Evolutionary conservation across 2,113 vertebrate genomes (phyloP).

Genomic region (Calypte anna): DNA sequence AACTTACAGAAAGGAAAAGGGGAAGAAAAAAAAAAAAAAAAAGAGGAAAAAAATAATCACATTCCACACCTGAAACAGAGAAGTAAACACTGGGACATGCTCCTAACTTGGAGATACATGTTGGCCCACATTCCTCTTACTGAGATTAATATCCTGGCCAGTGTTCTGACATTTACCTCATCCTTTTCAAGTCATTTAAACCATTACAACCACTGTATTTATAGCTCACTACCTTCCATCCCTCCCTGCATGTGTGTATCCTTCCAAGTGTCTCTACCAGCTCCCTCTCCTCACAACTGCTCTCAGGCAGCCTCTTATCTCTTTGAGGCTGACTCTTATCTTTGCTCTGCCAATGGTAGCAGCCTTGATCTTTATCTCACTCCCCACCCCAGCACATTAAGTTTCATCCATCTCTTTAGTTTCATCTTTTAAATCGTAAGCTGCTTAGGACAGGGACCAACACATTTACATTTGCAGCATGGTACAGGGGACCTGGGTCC

Average conservation of each 20-base stretch:
- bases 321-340: slow-evolving; percentile 4
- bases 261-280: slow-evolving; percentile 10
- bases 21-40: neutral
- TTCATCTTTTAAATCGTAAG: slow-evolving; percentile 14
- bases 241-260: neutral
- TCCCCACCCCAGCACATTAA: slow-evolving; percentile 30
- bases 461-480: neutral
- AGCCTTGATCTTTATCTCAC: slow-evolving; percentile 39
- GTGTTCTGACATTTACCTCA: slow-evolving; percentile 53
- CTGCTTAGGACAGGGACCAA: neutral
- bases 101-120: neutral
- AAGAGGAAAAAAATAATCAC: neutral
- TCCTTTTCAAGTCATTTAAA: slow-evolving; percentile 55
- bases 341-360: neutral
- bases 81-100: neutral
- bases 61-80: neutral
- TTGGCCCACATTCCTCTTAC: slow-evolving; percentile 48
- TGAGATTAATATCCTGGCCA: slow-evolving; percentile 51
- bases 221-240: slow-evolving; percentile 27
- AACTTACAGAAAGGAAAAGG: neutral
- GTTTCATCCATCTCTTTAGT: slow-evolving; percentile 26
- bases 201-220: slow-evolving; percentile 24
- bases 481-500: neutral
- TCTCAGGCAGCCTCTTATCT: slow-evolving; percentile 35
- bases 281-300: neutral